Base-by-base conservation (phyloP, 2,888 invertebrate species). In the Copidosoma aretas region DNA sequence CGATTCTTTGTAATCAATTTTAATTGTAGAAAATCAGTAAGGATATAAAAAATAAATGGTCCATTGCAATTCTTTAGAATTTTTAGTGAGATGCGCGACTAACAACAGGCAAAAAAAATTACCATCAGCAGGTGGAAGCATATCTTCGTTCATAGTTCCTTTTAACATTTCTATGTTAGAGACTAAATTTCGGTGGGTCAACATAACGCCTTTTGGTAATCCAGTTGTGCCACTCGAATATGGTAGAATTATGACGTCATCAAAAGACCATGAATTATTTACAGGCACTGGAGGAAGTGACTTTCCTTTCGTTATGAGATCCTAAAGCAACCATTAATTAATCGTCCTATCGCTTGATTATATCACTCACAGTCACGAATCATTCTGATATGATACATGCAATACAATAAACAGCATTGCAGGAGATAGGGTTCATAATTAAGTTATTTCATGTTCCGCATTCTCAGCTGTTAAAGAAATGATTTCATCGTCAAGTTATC, bases 201-300 rank as follows among this genome's bases (percentile, higher is more conserved):
- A 78, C 81, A 85, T 84, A 3, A 88, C 88, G 1, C 87, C 88
- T 76, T 88, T 88, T 0, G 88, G 87, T 25, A 87, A 79, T 0
- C 89, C 89, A 1, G 88, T 89, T 0, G 89, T 89, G 1, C 89
- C 89, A 74, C 88, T 88, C 19, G 88, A 89, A 77, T 86, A 89
- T 0, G 89, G 89, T 41, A 89, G 76, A 1, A 86, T 73, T 0
- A 85, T 85, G 67, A 80, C 12, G 39, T 84, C 80, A 8, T 82
- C 74, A 0, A 74, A 51, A 3, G 70, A 72, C 32, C 60, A 60
- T 3, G 32, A 5, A 0, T 22, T 58, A 4, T 41, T 66, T 1
- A 71, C 10, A 1, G 80, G 74, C 22, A 79, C 19, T 1, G 59
- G 58, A 0, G 78, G 75, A 19, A 82, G 66, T 0, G 76, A 65